A percentile compares a stretch with the other conserved stretches of the same genome.
Evolutionary conservation across 2,113 vertebrate genomes (phyloP).

Genomic region (Proterorhinus semilunaris): DNA sequence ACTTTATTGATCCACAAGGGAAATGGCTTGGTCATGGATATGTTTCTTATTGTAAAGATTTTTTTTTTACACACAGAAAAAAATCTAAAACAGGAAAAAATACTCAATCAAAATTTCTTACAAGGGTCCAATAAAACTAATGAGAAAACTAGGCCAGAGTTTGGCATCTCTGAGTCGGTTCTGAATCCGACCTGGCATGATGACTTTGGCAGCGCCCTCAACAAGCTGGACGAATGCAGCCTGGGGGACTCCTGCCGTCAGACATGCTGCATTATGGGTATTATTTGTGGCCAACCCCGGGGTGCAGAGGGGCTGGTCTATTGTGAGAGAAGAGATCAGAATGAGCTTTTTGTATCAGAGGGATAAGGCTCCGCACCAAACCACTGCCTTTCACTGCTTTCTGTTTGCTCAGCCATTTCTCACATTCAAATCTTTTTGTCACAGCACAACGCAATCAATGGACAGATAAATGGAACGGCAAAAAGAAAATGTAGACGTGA

Average conservation of each 20-base stretch:
- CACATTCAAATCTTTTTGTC: constrained; percentile 28
- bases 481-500: constrained; percentile 44
- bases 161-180: constrained; percentile 41
- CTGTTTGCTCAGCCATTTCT: constrained; percentile 42
- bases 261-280: constrained; percentile 66
- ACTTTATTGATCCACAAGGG: no score
- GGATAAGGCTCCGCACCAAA: constrained; percentile 56
- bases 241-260: constrained; percentile 61
- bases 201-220: constrained; percentile 47
- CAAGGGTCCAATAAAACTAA: constrained; percentile 14
- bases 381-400: constrained; percentile 26
- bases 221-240: constrained; percentile 51
- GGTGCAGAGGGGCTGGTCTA: constrained; percentile 36
- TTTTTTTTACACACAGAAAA: not conserved
- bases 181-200: constrained; percentile 41
- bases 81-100: constrained; percentile 5
- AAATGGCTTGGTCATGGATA: no score
- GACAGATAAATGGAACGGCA: constrained; percentile 27
- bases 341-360: constrained; percentile 51
- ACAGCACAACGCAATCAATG: constrained; percentile 33
- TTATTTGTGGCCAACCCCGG: constrained; percentile 63
- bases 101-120: not conserved
- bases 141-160: constrained; percentile 22
- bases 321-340: constrained; percentile 65
- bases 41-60: no score